These are phyloP conservation scores for Danaus plexippus DNA, from an alignment of 1,140 invertebrate genomes.

Conservation along the genomic window DNA sequence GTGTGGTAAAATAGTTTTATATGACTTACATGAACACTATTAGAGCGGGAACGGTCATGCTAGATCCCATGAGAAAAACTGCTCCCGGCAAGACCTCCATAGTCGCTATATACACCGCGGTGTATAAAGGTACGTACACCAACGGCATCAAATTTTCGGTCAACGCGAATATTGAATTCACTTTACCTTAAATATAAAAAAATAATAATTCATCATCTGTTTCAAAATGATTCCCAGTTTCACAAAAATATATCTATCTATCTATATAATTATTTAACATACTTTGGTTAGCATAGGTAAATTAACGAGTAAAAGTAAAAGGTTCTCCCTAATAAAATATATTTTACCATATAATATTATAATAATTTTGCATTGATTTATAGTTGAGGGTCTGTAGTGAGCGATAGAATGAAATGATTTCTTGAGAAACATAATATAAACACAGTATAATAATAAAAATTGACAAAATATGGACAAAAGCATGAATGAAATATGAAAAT, in stretches of 20 bases:
- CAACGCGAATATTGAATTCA: slow-evolving; percentile 79
- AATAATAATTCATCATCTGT: not conserved
- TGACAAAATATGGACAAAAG: too few species aligned
- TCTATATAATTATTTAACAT: too few species aligned
- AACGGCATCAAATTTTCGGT: slow-evolving; percentile 79
- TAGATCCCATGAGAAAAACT: slow-evolving; percentile 78
- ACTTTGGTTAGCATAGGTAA: too few species aligned
- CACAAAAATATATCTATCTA: slow-evolving; percentile 2
- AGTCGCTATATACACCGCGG: slow-evolving; percentile 75
- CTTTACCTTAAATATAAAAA: slow-evolving; percentile 73
- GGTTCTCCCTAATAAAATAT: too few species aligned
- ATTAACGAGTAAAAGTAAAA: too few species aligned
- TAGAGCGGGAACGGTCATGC: slow-evolving; percentile 76
- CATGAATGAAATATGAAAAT: too few species aligned
- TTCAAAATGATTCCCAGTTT: not conserved
- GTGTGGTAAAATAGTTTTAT: slow-evolving; percentile 6
- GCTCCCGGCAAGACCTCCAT: slow-evolving; percentile 79
- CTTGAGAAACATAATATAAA: too few species aligned
- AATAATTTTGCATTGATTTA: too few species aligned
- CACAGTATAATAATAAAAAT: too few species aligned
- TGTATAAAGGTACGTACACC: slow-evolving; percentile 79
- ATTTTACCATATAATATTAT: too few species aligned
- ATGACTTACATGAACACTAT: slow-evolving; percentile 77
- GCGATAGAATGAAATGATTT: too few species aligned
- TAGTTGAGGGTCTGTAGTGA: too few species aligned